These are phyloP conservation scores for Pollenia amentaria DNA, from an alignment of 2,888 invertebrate species.

Conservation along the genomic window DNA sequence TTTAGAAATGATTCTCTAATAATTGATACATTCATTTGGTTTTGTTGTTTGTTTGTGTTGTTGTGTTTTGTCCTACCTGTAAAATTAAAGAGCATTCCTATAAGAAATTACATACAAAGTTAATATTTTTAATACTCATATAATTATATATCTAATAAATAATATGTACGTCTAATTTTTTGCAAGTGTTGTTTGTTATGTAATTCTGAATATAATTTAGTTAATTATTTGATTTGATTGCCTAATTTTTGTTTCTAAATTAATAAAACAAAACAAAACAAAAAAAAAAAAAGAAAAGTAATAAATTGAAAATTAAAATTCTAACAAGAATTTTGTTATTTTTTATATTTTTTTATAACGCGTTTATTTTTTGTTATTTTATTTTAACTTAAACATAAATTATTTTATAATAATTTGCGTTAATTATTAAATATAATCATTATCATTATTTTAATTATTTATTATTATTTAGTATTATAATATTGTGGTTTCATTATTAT, in stretches of 20 bases:
- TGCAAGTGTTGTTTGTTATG: constrained; percentile 30
- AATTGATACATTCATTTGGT: constrained; percentile 69
- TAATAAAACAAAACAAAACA: constrained; percentile 23
- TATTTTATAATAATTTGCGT: constrained; percentile 77
- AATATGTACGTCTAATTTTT: constrained; percentile 55
- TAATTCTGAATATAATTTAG: constrained; percentile 43
- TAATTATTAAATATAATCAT: constrained; percentile 75
- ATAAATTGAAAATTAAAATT: constrained; percentile 34
- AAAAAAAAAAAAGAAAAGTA: background rate
- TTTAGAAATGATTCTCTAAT: constrained; percentile 61
- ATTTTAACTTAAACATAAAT: constrained; percentile 76
- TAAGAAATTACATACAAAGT: constrained; percentile 65
- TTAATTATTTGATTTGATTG: constrained; percentile 64
- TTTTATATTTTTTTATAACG: constrained; percentile 69
- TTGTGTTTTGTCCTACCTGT: constrained; percentile 60
- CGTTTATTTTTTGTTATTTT: constrained; percentile 75
- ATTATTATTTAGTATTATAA: constrained; percentile 59
- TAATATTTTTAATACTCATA: constrained; percentile 47
- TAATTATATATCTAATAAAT: constrained; percentile 62
- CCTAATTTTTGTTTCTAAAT: constrained; percentile 51
- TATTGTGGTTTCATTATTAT: constrained; percentile 43
- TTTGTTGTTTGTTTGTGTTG: constrained; percentile 45
- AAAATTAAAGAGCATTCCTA: constrained; percentile 55
- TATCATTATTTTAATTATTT: constrained; percentile 67
- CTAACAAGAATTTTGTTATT: constrained; percentile 46